Percentiles rank a stretch among this genome's conserved stretches.
These are phyloP conservation scores for Sebastes baramenuke DNA, from an alignment of 2,797 vertebrate genomes.

Conservation along the genomic window DNA sequence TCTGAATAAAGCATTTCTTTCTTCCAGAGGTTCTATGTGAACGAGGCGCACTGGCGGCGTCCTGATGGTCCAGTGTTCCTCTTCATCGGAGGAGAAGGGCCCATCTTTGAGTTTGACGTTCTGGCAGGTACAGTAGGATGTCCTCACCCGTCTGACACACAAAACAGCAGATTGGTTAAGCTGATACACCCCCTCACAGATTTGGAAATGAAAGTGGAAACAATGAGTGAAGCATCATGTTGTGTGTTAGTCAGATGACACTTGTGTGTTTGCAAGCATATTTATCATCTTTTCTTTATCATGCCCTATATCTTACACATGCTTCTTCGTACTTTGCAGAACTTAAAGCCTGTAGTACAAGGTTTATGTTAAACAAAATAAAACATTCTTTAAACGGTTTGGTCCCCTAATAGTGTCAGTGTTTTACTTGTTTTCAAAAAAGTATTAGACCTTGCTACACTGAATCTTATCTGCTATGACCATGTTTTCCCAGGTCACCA, in stretches of 20 bases:
- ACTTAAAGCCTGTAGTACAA: neutral
- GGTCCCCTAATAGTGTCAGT: neutral
- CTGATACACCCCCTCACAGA: neutral
- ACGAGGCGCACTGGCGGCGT: constrained; percentile 78
- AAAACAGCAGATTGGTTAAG: neutral
- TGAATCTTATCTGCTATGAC: neutral
- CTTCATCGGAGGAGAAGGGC: constrained; percentile 85
- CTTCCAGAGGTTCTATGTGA: constrained; percentile 85
- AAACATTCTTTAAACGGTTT: neutral
- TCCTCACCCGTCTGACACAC: neutral
- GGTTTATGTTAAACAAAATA: neutral
- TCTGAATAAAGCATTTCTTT: neutral
- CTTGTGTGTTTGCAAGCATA: neutral
- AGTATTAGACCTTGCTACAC: neutral
- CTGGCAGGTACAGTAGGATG: constrained; percentile 74
- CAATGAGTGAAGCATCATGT: neutral
- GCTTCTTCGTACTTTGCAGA: no score
- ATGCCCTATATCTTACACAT: neutral
- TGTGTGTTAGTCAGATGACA: neutral
- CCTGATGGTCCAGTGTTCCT: constrained; percentile 86
- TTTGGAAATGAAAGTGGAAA: constrained; percentile 19
- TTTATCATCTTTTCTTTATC: neutral
- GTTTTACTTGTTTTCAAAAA: neutral
- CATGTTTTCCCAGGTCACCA: constrained; percentile 83
- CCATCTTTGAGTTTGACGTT: constrained; percentile 77